A percentile compares a stretch with the other conserved stretches of the same genome.
phyloP scores from a whole-genome alignment of 2,797 vertebrate genomes.

The Lemur catta region DNA sequence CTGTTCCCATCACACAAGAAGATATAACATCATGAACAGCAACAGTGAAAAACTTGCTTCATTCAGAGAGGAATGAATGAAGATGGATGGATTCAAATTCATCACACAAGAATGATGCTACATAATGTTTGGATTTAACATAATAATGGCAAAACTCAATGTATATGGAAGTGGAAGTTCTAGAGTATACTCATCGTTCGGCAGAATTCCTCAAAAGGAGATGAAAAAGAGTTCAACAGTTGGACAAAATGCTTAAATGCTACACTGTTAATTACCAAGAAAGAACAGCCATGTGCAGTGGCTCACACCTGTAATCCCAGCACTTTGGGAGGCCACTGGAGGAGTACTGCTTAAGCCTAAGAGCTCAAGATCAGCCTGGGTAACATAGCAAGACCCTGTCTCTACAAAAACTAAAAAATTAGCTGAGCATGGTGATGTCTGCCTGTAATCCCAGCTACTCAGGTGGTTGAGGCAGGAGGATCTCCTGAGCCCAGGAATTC shows the following conservation, averaged over 20 bases:
- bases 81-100: neutral
- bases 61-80: neutral
- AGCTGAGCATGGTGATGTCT: neutral
- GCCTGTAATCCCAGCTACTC: neutral
- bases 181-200: neutral
- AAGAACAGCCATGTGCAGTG: neutral
- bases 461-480: neutral
- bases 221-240: neutral
- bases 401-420: neutral
- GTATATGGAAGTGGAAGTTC: neutral
- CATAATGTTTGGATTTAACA: neutral
- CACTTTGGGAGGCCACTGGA: neutral
- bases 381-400: neutral
- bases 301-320: neutral
- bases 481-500: neutral
- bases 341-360: neutral
- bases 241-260: neutral
- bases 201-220: neutral
- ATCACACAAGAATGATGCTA: neutral
- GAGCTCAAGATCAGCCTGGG: neutral
- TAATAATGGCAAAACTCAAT: neutral
- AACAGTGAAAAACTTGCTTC: neutral
- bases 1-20: neutral
- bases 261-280: neutral
- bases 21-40: neutral